Evolutionary conservation across 2,888 invertebrate species (phyloP).

Genomic region (Cataglyphis albicans): DNA sequence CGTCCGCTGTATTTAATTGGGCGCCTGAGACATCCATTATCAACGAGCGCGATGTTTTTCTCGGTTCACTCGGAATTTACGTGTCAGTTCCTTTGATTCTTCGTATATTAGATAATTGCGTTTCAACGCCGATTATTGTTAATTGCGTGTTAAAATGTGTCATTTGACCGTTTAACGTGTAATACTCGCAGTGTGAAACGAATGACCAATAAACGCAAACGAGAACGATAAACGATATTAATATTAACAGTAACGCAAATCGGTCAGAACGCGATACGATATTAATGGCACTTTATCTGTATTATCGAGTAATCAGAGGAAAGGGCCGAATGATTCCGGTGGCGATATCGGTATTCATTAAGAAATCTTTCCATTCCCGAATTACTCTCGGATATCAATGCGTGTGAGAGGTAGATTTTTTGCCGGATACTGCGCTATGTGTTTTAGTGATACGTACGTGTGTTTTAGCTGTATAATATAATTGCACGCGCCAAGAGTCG

Average conservation of each 20-base stretch:
- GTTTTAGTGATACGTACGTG: conserved; percentile 64
- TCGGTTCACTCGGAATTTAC: conserved; percentile 37
- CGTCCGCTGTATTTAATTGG: conserved; percentile 60
- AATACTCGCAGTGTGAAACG: conserved; percentile 5
- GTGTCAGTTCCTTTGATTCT: conserved; percentile 54
- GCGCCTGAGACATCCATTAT: conserved; percentile 1
- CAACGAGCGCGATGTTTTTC: conserved; percentile 42
- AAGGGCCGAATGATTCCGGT: not conserved
- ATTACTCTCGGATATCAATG: conserved; percentile 5
- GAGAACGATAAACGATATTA: conserved; percentile 11
- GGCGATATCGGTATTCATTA: conserved; percentile 7
- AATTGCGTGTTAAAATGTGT: conserved; percentile 20
- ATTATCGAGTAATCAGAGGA: conserved; percentile 12
- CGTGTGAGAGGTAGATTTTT: conserved; percentile 28
- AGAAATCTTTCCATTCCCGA: not conserved
- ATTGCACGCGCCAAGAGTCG: conserved; percentile 71
- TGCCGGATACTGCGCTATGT: conserved; percentile 53
- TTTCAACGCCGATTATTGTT: conserved; percentile 33
- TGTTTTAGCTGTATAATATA: conserved; percentile 57
- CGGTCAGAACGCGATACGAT: conserved; percentile 24
- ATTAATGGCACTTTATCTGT: conserved; percentile 36
- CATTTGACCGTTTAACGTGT: not conserved
- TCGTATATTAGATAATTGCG: conserved; percentile 24
- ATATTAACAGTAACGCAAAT: conserved; percentile 16
- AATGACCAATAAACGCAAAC: conserved; percentile 22